Conservation (phyloP, 2,888 invertebrate species). For the Melanchra persicariae region DNA sequence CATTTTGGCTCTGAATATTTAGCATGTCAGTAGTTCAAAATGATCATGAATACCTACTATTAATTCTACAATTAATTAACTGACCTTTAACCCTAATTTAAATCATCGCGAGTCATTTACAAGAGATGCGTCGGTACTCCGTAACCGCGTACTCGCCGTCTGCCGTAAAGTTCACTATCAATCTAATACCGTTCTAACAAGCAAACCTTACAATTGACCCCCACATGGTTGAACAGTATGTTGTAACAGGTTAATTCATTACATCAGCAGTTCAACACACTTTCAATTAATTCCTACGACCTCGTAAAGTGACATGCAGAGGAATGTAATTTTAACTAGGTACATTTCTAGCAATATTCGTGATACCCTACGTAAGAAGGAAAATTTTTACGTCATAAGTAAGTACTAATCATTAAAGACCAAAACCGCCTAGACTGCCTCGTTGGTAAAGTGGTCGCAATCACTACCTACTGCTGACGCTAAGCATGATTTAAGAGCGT, state of each 20-base stretch:
- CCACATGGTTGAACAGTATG: slow-evolving; percentile 64
- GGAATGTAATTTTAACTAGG: slow-evolving; percentile 20
- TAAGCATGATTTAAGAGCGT: no score
- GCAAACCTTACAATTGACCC: slow-evolving; percentile 73
- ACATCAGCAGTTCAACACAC: slow-evolving; percentile 86
- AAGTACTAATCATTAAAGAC: not conserved
- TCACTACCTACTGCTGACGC: no score
- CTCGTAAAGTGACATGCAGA: slow-evolving; percentile 56
- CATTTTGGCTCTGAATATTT: not conserved
- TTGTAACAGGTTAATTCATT: slow-evolving; percentile 83
- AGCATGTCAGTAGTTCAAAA: not conserved
- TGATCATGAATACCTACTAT: not conserved
- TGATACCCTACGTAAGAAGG: not conserved
- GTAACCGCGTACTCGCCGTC: slow-evolving; percentile 56
- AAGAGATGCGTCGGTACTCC: not conserved
- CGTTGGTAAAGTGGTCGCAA: not conserved
- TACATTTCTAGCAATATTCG: slow-evolving; percentile 12
- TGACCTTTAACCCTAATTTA: not conserved
- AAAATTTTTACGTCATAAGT: not conserved
- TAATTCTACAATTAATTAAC: not conserved
- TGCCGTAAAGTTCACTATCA: slow-evolving; percentile 68
- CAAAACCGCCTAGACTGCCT: no score
- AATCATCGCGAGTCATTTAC: slow-evolving; percentile 41
- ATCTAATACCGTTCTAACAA: slow-evolving; percentile 57
- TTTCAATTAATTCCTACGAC: slow-evolving; percentile 77